These are phyloP conservation scores for Lasius platythorax DNA, from an alignment of 2,888 invertebrate genomes.

Conservation along the genomic window DNA sequence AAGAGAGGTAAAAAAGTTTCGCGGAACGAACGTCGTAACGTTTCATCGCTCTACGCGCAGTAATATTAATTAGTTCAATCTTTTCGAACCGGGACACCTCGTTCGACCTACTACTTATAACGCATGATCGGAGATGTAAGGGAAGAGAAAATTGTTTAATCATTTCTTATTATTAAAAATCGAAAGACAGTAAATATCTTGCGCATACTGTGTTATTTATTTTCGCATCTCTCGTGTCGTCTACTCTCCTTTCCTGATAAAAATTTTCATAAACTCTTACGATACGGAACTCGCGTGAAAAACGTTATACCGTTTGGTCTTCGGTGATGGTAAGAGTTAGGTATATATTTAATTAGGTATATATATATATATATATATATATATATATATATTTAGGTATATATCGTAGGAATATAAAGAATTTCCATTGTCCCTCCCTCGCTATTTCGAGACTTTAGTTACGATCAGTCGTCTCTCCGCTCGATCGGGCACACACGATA, in stretches of 20 bases:
- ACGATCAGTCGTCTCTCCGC: constrained; percentile 26
- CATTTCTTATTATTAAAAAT: not conserved
- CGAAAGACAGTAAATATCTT: not conserved
- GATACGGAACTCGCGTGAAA: not conserved
- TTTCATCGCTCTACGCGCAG: not conserved
- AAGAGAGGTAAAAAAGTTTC: constrained; percentile 32
- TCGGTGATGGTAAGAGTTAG: constrained; percentile 3
- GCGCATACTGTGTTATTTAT: not conserved
- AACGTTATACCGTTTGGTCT: not conserved
- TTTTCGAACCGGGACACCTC: not conserved
- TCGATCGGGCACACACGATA: constrained; percentile 10
- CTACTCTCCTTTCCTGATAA: not conserved
- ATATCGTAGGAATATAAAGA: not conserved
- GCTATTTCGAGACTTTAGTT: constrained; percentile 27
- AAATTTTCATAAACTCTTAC: constrained; percentile 13
- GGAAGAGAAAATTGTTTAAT: not conserved
- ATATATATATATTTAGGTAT: not conserved
- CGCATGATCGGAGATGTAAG: not conserved
- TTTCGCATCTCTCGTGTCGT: not conserved
- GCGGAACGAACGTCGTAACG: constrained; percentile 21
- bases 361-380: too few relatives aligned
- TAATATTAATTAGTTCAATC: constrained; percentile 29
- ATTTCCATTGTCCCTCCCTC: not conserved
- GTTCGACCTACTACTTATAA: not conserved
- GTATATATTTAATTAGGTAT: not conserved